Percentiles rank a stretch among this genome's conserved stretches.
Evolutionary conservation across 2,797 vertebrate species (phyloP).

Genomic region (Nannoperca obscura): DNA sequence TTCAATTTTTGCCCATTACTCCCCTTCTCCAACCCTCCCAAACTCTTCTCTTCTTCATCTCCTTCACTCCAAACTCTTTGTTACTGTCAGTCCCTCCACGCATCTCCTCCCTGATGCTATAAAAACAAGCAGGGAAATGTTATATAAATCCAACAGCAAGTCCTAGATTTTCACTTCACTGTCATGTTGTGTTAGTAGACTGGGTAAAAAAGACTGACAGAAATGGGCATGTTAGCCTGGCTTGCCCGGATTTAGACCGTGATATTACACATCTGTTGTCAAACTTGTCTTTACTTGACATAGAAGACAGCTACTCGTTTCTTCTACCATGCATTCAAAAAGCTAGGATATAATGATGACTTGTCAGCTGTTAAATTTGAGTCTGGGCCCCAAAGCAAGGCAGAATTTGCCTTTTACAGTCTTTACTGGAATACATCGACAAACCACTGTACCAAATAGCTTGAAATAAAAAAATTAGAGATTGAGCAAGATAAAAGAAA

Average conservation of each 20-base stretch:
- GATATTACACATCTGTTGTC: conserved; percentile 51
- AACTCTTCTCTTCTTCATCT: neutral
- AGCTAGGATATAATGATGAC: neutral
- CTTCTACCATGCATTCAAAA: neutral
- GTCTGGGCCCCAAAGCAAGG: neutral
- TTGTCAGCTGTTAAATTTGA: neutral
- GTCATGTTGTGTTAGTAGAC: conserved; percentile 58
- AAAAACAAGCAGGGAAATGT: conserved; percentile 50
- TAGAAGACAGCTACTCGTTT: neutral
- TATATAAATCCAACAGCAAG: conserved; percentile 58
- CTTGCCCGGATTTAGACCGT: conserved; percentile 29
- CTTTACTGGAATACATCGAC: neutral
- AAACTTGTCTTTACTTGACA: conserved; percentile 29
- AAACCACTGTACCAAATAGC: neutral
- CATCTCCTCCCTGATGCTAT: conserved; percentile 32
- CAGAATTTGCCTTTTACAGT: neutral
- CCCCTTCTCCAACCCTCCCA: neutral
- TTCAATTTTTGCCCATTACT: neutral
- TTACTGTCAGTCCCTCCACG: conserved; percentile 22
- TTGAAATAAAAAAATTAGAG: neutral
- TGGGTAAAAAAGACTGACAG: conserved; percentile 47
- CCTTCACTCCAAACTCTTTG: conserved; percentile 39
- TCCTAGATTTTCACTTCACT: conserved; percentile 49
- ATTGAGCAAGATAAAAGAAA: conserved; percentile 11
- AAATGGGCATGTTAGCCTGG: conserved; percentile 42